A percentile compares a stretch with the other conserved stretches of the same genome.
Evolutionary conservation across 2,797 vertebrate genomes (phyloP).

Genomic region (Triplophysa bombifrons): DNA sequence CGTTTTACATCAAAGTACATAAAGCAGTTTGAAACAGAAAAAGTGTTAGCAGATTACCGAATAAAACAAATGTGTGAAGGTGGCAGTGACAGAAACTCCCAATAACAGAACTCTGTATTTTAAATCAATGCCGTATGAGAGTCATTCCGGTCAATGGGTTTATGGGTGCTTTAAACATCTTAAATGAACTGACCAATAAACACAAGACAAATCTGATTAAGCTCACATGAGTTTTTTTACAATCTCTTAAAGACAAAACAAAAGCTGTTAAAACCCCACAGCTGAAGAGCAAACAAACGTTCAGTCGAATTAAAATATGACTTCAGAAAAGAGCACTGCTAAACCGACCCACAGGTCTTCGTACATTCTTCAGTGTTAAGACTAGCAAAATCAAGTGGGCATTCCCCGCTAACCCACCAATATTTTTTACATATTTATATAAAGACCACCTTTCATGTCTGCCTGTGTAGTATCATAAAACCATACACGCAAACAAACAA

Average conservation of each 20-base stretch:
- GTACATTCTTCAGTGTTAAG: conserved; percentile 64
- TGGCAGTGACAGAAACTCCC: conserved; percentile 18
- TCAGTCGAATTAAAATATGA: conserved; percentile 32
- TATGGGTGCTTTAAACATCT: not conserved
- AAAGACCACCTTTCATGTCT: conserved; percentile 22
- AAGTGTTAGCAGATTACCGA: not conserved
- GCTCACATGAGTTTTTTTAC: not conserved
- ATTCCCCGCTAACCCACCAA: conserved; percentile 24
- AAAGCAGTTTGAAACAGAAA: not conserved
- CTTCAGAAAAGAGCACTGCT: conserved; percentile 38
- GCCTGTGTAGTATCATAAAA: conserved; percentile 13
- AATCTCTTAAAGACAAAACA: conserved; percentile 8
- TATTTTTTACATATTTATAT: conserved; percentile 20
- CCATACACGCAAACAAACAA: conserved; percentile 15
- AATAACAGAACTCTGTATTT: conserved; percentile 2
- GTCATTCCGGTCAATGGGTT: not conserved
- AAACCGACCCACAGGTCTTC: conserved; percentile 46
- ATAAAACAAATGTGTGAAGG: not conserved
- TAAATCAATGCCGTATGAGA: not conserved
- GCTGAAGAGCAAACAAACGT: conserved; percentile 34
- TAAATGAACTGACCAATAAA: not conserved
- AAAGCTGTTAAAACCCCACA: conserved; percentile 1
- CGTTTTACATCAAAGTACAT: not conserved
- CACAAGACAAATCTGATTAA: not conserved
- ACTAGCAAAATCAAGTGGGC: conserved; percentile 51